Conservation (phyloP, 2,113 vertebrate species). For the Semnornis frantzii region DNA sequence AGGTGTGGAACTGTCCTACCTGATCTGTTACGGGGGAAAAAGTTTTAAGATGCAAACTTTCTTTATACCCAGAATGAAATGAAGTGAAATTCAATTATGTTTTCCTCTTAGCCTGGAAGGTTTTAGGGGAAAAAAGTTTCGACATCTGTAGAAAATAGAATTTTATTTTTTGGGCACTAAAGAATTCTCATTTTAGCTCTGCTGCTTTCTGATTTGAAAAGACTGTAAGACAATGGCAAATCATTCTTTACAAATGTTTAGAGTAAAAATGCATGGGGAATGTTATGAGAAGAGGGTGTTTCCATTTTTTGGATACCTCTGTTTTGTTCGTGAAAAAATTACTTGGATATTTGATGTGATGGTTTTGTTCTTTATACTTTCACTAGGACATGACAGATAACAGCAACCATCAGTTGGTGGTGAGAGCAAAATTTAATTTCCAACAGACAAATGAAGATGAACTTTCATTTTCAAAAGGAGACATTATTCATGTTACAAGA, state of each 20-base stretch:
- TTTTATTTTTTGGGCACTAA: neutral
- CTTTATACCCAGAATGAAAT: neutral
- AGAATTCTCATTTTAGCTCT: neutral
- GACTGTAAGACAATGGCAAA: neutral
- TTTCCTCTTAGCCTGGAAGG: neutral
- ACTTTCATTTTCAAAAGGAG: conserved; percentile 93
- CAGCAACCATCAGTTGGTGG: conserved; percentile 89
- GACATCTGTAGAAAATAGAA: neutral
- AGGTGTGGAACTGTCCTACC: neutral
- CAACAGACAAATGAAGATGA: conserved; percentile 98
- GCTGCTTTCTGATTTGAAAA: neutral
- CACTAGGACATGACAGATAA: conserved; percentile 97
- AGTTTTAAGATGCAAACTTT: neutral
- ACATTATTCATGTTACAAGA: conserved; percentile 92
- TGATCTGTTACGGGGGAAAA: neutral
- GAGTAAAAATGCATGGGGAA: neutral
- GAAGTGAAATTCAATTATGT: neutral
- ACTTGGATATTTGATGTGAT: neutral
- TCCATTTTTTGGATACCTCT: neutral
- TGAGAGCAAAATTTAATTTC: conserved; percentile 96
- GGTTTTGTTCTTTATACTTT: neutral
- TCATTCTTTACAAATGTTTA: neutral
- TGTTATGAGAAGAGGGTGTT: neutral
- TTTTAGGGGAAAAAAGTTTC: neutral
- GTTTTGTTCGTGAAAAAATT: neutral